Base-by-base conservation (phyloP, 2,888 invertebrate genomes). In the Junonia oenone region DNA sequence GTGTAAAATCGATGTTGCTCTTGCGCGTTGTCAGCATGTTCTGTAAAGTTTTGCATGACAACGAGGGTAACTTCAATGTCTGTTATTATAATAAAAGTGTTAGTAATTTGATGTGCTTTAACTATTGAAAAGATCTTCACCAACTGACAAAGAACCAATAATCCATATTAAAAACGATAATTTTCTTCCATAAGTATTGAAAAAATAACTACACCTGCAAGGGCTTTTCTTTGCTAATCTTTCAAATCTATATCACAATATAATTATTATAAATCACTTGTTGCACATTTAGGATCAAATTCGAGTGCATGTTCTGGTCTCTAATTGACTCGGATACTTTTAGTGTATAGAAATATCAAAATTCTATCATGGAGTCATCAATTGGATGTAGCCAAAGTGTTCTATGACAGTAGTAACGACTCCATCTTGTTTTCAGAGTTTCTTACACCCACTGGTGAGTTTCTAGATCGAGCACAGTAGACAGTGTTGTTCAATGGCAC, bases 341-440 rank as follows among this genome's bases (percentile, higher is more conserved):
- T 71, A 69, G 64, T 38, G 60, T 57, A 58, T 73, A 75, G 78
- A 64, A 50, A 67, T 62, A 65, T 62, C 78, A 71, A 87, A 87
- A 87, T 86, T 83, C 59, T 71, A 65, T 62, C 56, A 79, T 83
- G 90, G 90, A 90, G 90, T 90, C 90, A 76, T 66, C 51, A 73
- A 87, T 89, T 87, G 88, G 88, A 68, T 62, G 73, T 86, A 84
- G 85, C 67, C 67, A 61, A 52, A 61, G 47, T 68, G 61, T 73
- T 69, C 67, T 63, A 67, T 67, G 65, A 72, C 72, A 79, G 83
- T 88, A 89, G 90, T 90, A 90, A 90, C 72, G 89, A 74, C 89
- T 90, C 89, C 90, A 88, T 85, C 78, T 88, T 89, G 78, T 88
- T 91, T 91, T 90, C 91, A 91, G 91, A 91, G 76, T 86, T 82